Conservation (phyloP, 1,140 invertebrate species). For the Limonius californicus region DNA sequence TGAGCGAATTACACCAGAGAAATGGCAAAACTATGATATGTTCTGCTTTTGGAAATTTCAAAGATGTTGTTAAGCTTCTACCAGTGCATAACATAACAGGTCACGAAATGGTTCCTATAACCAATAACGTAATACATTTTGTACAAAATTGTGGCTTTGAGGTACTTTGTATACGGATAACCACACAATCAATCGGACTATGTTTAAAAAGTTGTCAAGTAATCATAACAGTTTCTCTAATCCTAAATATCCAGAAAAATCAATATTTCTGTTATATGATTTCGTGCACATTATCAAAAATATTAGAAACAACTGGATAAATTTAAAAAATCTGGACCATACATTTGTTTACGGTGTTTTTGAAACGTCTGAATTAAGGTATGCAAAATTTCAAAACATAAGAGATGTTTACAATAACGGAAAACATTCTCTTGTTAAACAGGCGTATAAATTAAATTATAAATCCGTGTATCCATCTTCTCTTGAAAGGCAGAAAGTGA, state of each 20-base stretch:
- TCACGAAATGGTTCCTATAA: no score
- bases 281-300: constrained; percentile 10
- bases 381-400: constrained; percentile 5
- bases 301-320: no score
- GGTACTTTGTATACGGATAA: no score
- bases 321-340: constrained; percentile 10
- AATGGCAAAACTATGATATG: no score
- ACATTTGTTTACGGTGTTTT: constrained; percentile 12
- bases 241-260: neutral
- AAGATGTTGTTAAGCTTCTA: no score
- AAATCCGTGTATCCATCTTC: constrained; percentile 12
- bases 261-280: neutral
- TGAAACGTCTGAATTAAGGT: neutral
- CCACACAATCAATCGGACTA: neutral
- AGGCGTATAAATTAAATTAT: constrained; percentile 17
- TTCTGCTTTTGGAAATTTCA: no score
- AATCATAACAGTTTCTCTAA: neutral
- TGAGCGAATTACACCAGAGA: no score
- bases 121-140: no score
- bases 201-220: neutral
- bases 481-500: constrained; percentile 16
- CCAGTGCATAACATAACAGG: no score
- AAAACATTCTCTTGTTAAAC: constrained; percentile 8
- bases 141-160: no score
- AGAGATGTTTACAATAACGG: constrained; percentile 13